Evolutionary conservation across 2,797 vertebrate species (phyloP).

Genomic region (Amniataba percoides): DNA sequence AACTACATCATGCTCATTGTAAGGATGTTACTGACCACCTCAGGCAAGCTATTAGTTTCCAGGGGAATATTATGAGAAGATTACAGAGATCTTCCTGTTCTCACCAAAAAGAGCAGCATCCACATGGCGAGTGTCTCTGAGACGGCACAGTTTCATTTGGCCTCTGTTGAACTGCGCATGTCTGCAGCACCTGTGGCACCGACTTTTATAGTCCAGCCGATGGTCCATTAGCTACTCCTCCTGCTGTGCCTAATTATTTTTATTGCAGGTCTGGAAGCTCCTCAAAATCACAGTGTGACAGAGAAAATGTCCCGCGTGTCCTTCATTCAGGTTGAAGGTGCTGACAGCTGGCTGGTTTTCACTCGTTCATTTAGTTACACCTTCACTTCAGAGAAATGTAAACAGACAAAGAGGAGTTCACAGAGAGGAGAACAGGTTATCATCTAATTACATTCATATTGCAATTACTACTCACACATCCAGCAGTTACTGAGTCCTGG

Average conservation of each 20-base stretch:
- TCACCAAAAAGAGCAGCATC: constrained; percentile 17
- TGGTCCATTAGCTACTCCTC: constrained; percentile 10
- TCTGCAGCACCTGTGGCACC: constrained; percentile 21
- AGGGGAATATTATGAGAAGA: constrained; percentile 32
- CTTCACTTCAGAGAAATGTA: not conserved
- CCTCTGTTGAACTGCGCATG: constrained; percentile 22
- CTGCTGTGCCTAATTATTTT: constrained; percentile 11
- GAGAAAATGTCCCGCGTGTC: constrained; percentile 5
- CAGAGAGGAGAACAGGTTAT: not conserved
- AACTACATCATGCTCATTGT: constrained; percentile 48
- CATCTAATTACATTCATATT: not conserved
- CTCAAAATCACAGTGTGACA: constrained; percentile 3
- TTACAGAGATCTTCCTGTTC: constrained; percentile 44
- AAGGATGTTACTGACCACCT: constrained; percentile 50
- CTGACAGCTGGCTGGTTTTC: not conserved
- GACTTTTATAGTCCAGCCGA: constrained; percentile 34
- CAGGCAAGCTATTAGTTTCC: constrained; percentile 45
- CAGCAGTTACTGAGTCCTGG: not conserved
- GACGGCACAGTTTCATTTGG: constrained; percentile 29
- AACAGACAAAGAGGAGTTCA: not conserved
- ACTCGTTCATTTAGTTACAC: not conserved
- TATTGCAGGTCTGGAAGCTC: constrained; percentile 10
- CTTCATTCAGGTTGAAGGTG: constrained; percentile 8
- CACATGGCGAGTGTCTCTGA: constrained; percentile 14
- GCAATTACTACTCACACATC: not conserved